Base-by-base conservation (phyloP, 2,888 invertebrate species). In the Acrobasis suavella region DNA sequence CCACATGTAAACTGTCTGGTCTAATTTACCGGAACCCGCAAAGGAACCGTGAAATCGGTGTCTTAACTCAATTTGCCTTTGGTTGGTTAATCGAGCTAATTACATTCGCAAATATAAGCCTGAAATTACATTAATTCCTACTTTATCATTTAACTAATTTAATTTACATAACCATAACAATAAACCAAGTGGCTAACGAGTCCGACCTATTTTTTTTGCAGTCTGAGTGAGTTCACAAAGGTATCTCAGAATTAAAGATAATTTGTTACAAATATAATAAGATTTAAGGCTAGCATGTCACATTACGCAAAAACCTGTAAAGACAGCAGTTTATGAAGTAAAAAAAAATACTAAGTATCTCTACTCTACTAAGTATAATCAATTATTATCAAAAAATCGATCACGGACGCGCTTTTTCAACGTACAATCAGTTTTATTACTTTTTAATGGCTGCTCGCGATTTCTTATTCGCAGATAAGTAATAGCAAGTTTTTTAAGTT, bases 21-120 rank as follows among this genome's bases (percentile, higher is more conserved):
- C 68, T 65, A 75, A 76, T 77, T 77, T 71, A 67, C 65, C 62
- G 64, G 65, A 66, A 65, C 63, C 71, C 71, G 65, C 73, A 74
- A 76, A 74, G 75, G 72, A 77, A 71, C 73, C 74, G 72, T 78
- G 69, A 75, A 81, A 79, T 80, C 70, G 75, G 15, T 66, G 64
- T 74, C 68, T 73, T 77, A 75, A 77, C 71, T 74, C 73, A 66
- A 75, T 79, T 76, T 71, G 69, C 67, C 70, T 71, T 72, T 70
- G 70, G 72, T 72, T 70, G 70, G 72, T 77, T 76, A 76, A 79
- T 78, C 65, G 65, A 69, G 64, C 70, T 76, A 74, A 80, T 76
- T 73, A 76, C 72, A 69, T 73, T 68, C 67, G 61, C 68, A 71
- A 63, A 64, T 58, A 65, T 58, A 60, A 56, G 69, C 67, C 68